These are phyloP conservation scores for Sarcophaga caerulescens DNA, from an alignment of 2,888 invertebrate genomes.

Conservation along the genomic window DNA sequence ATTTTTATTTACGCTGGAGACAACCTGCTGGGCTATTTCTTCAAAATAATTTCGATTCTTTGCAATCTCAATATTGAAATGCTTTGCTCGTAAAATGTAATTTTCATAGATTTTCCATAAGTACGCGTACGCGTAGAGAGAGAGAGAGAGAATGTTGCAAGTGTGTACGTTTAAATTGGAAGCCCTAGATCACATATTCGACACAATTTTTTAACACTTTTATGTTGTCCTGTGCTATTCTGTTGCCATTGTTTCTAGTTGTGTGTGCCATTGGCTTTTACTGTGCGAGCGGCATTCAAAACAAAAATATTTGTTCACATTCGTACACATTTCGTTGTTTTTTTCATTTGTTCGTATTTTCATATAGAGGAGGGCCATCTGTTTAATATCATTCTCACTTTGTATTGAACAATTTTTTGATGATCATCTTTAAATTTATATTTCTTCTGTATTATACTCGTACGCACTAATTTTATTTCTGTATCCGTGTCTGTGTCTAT, in stretches of 20 bases:
- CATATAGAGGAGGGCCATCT: slow-evolving; percentile 73
- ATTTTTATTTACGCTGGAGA: slow-evolving; percentile 68
- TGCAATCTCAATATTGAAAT: slow-evolving; percentile 49
- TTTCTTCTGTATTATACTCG: not conserved
- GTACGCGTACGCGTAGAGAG: too few species aligned
- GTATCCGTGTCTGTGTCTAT: not conserved
- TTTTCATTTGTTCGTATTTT: slow-evolving; percentile 13
- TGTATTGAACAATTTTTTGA: slow-evolving; percentile 69
- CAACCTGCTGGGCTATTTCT: slow-evolving; percentile 76
- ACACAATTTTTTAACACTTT: slow-evolving; percentile 57
- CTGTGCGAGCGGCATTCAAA: not conserved
- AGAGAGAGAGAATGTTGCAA: slow-evolving; percentile 2
- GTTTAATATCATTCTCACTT: slow-evolving; percentile 78
- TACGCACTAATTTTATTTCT: not conserved
- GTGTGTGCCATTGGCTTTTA: slow-evolving; percentile 4
- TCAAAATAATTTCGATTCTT: slow-evolving; percentile 42
- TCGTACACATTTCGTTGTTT: not conserved
- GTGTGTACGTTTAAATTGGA: slow-evolving; percentile 22
- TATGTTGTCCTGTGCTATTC: slow-evolving; percentile 46
- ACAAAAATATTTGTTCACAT: not conserved
- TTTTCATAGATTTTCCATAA: slow-evolving; percentile 18
- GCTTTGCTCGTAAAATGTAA: not conserved
- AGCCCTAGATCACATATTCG: slow-evolving; percentile 57
- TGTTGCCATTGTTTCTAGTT: not conserved
- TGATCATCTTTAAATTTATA: not conserved